Conservation (phyloP, 2,113 vertebrate species). For the Anoplopoma fimbria region DNA sequence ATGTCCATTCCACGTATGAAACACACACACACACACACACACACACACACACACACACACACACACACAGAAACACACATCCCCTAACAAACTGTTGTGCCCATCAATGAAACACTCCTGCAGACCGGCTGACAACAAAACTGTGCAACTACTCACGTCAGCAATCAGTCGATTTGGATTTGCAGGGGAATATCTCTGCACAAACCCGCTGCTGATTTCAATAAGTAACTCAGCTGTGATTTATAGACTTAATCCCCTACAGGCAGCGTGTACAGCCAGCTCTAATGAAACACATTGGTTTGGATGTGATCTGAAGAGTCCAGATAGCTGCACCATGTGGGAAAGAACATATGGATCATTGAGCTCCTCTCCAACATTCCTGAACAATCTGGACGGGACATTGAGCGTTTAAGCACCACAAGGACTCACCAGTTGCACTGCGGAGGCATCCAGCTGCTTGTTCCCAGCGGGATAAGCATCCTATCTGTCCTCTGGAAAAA, state of each 20-base stretch:
- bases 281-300: conserved; percentile 76
- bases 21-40: conserved; percentile 1
- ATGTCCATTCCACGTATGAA: neutral
- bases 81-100: neutral
- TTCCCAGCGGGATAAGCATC: conserved; percentile 43
- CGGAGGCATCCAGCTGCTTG: conserved; percentile 46
- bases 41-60: neutral
- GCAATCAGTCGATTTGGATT: conserved; percentile 49
- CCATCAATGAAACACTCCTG: conserved; percentile 25
- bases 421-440: conserved; percentile 49
- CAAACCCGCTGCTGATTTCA: conserved; percentile 67
- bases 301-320: conserved; percentile 68
- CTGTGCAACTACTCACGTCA: conserved; percentile 14
- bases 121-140: conserved; percentile 24
- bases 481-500: conserved; percentile 51
- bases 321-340: conserved; percentile 62
- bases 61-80: neutral
- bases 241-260: conserved; percentile 73
- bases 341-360: conserved; percentile 77
- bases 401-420: conserved; percentile 75
- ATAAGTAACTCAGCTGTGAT: conserved; percentile 63
- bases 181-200: conserved; percentile 44
- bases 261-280: conserved; percentile 56
- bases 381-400: conserved; percentile 81
- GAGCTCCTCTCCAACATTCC: conserved; percentile 73